These are phyloP conservation scores for Chaenogobius annularis DNA, from an alignment of 2,113 vertebrate species.

Conservation along the genomic window DNA sequence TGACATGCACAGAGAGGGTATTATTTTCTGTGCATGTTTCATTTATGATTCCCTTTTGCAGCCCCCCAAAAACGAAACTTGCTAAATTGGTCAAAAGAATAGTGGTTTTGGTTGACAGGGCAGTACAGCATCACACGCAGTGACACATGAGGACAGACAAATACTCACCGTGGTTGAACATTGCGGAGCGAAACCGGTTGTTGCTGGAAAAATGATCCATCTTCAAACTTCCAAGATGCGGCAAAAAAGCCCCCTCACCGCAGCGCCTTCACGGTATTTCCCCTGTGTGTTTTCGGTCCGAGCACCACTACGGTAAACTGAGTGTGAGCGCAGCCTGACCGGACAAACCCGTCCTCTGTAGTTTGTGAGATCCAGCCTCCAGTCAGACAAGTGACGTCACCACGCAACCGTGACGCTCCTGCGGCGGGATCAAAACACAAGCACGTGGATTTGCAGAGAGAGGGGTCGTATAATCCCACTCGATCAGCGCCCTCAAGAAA, in stretches of 20 bases:
- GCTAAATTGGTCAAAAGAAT: not conserved
- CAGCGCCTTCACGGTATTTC: not conserved
- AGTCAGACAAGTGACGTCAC: conserved; percentile 68
- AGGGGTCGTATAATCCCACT: not conserved
- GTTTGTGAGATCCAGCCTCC: not conserved
- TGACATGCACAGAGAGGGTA: not conserved
- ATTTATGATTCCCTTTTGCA: not conserved
- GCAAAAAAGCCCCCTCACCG: conserved; percentile 2
- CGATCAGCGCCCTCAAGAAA: not conserved
- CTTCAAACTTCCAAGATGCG: conserved; percentile 38
- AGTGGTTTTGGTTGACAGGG: not conserved
- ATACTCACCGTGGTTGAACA: conserved; percentile 79
- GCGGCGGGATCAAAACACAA: conserved; percentile 78
- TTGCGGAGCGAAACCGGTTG: conserved; percentile 69
- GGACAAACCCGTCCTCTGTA: conserved; percentile 49
- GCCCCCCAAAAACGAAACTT: not conserved
- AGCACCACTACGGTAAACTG: conserved; percentile 18
- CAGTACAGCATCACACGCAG: not conserved
- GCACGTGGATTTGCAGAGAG: conserved; percentile 71
- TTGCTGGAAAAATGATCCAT: conserved; percentile 76
- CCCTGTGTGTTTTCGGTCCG: not conserved
- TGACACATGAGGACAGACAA: not conserved
- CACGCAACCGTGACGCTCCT: conserved; percentile 37
- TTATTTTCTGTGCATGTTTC: not conserved
- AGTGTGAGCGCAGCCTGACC: conserved; percentile 24